Evolutionary conservation across 2,113 vertebrate species (phyloP).

Genomic region (Archocentrus centrarchus): DNA sequence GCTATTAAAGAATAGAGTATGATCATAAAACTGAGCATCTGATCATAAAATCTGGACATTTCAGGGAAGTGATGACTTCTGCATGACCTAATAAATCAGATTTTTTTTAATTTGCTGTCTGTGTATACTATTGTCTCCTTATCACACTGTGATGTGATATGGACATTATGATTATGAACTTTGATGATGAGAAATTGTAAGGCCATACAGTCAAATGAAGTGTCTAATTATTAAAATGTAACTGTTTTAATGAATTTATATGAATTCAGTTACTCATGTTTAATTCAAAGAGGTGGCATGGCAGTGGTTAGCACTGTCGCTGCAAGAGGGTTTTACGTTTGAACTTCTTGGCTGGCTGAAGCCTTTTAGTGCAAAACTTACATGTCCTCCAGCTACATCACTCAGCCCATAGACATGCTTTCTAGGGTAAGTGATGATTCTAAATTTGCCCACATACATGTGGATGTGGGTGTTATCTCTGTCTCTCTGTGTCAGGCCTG

Average conservation of each 20-base stretch:
- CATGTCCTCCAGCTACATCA: neutral
- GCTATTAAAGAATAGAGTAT: neutral
- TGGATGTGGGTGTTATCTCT: neutral
- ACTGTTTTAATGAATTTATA: neutral
- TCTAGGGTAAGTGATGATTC: neutral
- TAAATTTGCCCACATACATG: neutral
- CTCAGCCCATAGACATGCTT: neutral
- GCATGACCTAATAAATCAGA: neutral
- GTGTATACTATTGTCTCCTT: neutral
- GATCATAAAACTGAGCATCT: neutral
- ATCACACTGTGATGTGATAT: neutral
- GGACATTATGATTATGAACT: neutral
- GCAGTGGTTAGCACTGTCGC: neutral
- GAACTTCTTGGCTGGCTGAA: neutral
- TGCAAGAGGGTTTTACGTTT: neutral
- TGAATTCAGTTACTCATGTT: neutral
- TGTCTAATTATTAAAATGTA: neutral
- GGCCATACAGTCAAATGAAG: neutral
- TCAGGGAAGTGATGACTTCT: neutral
- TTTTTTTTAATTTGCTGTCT: no score
- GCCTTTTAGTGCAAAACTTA: neutral
- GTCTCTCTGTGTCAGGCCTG: neutral
- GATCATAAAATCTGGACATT: conserved; percentile 1
- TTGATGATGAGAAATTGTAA: neutral
- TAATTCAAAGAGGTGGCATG: neutral